Evolutionary conservation across 2,888 invertebrate species (phyloP).

Genomic region (Syrista parreyssii): DNA sequence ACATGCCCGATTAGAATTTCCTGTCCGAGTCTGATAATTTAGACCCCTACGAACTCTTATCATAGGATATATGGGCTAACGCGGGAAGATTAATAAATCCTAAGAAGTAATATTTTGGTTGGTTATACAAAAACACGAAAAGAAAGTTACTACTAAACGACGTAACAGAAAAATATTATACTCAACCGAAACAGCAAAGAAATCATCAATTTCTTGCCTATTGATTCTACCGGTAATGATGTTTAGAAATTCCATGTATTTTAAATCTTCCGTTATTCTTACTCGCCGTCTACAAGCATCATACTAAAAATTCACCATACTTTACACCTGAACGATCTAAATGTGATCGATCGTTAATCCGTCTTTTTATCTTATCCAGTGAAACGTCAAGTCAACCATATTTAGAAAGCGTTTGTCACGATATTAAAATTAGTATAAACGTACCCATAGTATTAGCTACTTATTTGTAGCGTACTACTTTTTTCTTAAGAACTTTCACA

Average conservation of each 20-base stretch:
- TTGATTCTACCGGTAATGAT: not conserved
- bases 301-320: not conserved
- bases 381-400: not conserved
- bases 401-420: conserved; percentile 3
- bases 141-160: not conserved
- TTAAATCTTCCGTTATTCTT: not conserved
- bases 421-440: not conserved
- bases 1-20: not conserved
- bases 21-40: not conserved
- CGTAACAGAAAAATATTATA: not conserved
- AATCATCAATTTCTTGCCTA: not conserved
- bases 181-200: not conserved
- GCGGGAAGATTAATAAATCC: not conserved
- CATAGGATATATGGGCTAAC: not conserved
- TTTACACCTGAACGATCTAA: not conserved
- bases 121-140: not conserved
- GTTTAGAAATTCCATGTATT: not conserved
- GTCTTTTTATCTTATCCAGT: not conserved
- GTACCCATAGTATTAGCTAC: not conserved
- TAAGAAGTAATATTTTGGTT: not conserved
- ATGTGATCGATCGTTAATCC: not conserved
- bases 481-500: not conserved
- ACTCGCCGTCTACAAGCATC: not conserved
- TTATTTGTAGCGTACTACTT: not conserved
- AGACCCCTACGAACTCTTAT: not conserved